Evolutionary conservation across 2,888 invertebrate genomes (phyloP), one percentile per base, ranked within the genome.

Genomic region (Drosophila melanosoma): DNA sequence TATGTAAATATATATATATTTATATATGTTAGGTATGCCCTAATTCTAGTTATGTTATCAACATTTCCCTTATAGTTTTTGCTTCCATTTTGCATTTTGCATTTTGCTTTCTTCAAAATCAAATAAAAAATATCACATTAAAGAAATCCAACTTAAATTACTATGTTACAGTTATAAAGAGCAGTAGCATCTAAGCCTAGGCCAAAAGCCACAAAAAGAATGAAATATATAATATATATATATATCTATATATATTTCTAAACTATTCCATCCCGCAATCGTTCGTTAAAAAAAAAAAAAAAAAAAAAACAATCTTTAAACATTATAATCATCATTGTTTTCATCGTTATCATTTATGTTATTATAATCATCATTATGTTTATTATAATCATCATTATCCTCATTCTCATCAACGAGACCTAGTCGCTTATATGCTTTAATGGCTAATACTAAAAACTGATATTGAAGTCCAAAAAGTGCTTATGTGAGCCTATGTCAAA

Each of bases 61-160:
- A 60, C 60, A 57, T 49, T 59, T 40, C 42, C 59, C 60, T 53
- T 58, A 35, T 52, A 42, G 54, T 67, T 75, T 75, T 77, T 65
- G 48, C 67, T 64, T 81, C 48, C 69, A 70, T 72, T 60, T 66
- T 29, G 29, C 29, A 29, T 29, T 75, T 26, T 26, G 26, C 26
- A 26, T 26, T 86, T 74, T 70, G 62, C 68, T 59, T 66, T 42
- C 62, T 60, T 79, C 69, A 72, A 83, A 83, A 81, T 86, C 68
- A 79, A 87, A 74, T 79, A 87, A 75, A 87, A 81, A 85, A 88
- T 88, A 84, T 84, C 84, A 84, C 84, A 84, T 88, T 75, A 85
- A 83, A 85, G 66, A 83, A 83, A 88, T 88, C 88, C 73, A 83
- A 80, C 72, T 81, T 83, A 76, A 83, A 87, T 83, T 82, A 83